Base-by-base conservation (phyloP, 2,797 vertebrate genomes). In the Notolabrus celidotus region DNA sequence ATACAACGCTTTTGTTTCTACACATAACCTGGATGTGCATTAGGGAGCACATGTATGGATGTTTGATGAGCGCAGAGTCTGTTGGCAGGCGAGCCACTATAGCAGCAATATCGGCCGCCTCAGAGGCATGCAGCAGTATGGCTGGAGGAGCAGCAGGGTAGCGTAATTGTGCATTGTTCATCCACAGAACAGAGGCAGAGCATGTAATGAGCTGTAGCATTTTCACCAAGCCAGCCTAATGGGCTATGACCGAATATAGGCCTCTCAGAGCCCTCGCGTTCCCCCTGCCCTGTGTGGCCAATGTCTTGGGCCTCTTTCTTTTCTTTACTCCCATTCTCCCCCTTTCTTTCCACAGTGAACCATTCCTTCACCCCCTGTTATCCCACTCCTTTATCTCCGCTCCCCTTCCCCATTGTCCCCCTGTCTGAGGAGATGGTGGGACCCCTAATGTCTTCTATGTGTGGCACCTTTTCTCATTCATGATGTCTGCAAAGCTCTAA, bases 151-250 rank as follows among this genome's bases (percentile, higher is more conserved):
- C 90, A 89, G 93, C 91, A 79, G 92, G 92, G 86, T 78, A 80
- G 86, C 67, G 80, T 94, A 93, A 94, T 93, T 93, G 93, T 88
- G 91, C 92, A 92, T 94, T 94, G 92, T 94, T 94, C 91, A 92
- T 92, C 92, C 87, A 85, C 89, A 92, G 89, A 93, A 91, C 93
- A 92, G 90, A 94, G 92, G 91, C 92, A 91, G 88, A 91, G 90
- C 92, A 91, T 92, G 93, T 94, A 95, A 95, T 94, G 92, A 94
- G 92, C 91, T 93, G 92, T 85, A 93, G 92, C 90, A 67, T 88
- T 90, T 88, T 85, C 86, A 90, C 86, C 88, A 82, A 83, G 89
- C 89, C 84, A 79, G 90, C 86, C 88, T 94, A 93, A 95, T 94
- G 92, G 92, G 80, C 89, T 94, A 88, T 93, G 92, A 93, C 93